phyloP scores from a whole-genome alignment of 1,140 invertebrate species.

The Palaemon carinicauda region DNA sequence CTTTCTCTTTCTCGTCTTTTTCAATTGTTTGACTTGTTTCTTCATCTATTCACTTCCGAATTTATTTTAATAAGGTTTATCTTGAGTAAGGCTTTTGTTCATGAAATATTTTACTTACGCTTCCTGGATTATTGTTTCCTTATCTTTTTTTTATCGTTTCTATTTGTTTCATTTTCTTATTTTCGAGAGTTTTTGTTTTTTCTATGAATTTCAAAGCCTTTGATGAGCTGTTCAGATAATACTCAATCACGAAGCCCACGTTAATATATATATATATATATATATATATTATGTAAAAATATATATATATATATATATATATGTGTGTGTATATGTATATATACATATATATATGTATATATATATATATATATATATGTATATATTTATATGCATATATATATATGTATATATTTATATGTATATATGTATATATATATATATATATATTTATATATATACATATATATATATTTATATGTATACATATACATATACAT shows the following conservation, averaged over 20 bases:
- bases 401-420: background rate
- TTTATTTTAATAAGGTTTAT: too few relatives aligned
- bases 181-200: too few relatives aligned
- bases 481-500: background rate
- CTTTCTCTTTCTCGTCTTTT: background rate
- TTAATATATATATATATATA: background rate
- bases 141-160: too few relatives aligned
- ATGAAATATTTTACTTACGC: too few relatives aligned
- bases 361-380: background rate
- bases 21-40: too few relatives aligned
- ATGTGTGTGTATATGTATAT: background rate
- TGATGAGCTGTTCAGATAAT: too few relatives aligned
- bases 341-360: background rate
- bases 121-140: too few relatives aligned
- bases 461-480: background rate
- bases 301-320: slow-evolving; percentile 2
- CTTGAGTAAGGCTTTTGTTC: too few relatives aligned
- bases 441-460: background rate
- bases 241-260: too few relatives aligned
- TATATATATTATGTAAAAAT: background rate
- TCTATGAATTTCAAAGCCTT: too few relatives aligned
- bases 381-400: background rate
- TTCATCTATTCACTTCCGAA: too few relatives aligned
- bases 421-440: background rate
- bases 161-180: too few relatives aligned